A percentile compares a stretch with the other conserved stretches of the same genome.
Conservation (phyloP, 2,888 invertebrate species). For the Muschampia plurimacula region DNA sequence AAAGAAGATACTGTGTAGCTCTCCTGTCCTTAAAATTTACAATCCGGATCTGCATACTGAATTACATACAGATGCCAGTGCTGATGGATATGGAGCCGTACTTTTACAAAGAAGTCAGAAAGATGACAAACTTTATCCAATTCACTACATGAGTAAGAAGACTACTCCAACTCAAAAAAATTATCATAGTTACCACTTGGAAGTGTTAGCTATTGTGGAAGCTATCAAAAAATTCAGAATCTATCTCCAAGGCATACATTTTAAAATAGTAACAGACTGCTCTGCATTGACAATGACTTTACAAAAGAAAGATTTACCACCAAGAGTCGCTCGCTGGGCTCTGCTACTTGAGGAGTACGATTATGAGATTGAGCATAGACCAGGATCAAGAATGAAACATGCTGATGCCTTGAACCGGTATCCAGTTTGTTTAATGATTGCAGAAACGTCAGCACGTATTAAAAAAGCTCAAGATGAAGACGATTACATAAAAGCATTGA, state of each 20-base stretch:
- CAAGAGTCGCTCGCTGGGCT: constrained; percentile 45
- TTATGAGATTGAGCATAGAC: constrained; percentile 4
- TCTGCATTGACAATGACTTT: constrained; percentile 28
- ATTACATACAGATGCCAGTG: constrained; percentile 48
- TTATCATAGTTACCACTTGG: constrained; percentile 11
- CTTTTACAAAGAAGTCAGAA: constrained; percentile 43
- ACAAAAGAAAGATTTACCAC: constrained; percentile 45
- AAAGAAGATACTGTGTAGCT: constrained; percentile 41
- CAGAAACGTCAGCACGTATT: constrained; percentile 21
- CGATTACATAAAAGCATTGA: constrained; percentile 34
- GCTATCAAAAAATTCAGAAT: constrained; percentile 11
- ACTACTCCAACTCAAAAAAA: constrained; percentile 26
- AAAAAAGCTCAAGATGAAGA: constrained; percentile 34
- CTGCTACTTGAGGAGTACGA: background rate
- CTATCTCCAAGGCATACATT: background rate
- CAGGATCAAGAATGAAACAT: constrained; percentile 42
- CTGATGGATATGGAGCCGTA: constrained; percentile 44
- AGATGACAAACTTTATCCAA: constrained; percentile 42
- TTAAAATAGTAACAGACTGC: constrained; percentile 12
- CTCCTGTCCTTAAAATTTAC: constrained; percentile 44
- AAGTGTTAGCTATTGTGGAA: constrained; percentile 16
- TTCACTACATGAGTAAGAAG: constrained; percentile 28
- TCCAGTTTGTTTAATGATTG: constrained; percentile 42
- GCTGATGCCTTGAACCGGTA: constrained; percentile 48
- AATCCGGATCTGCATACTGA: constrained; percentile 45